A percentile compares a stretch with the other conserved stretches of the same genome.
Evolutionary conservation across 1,140 invertebrate species (phyloP).

Genomic region (Lasaia peninsularis): DNA sequence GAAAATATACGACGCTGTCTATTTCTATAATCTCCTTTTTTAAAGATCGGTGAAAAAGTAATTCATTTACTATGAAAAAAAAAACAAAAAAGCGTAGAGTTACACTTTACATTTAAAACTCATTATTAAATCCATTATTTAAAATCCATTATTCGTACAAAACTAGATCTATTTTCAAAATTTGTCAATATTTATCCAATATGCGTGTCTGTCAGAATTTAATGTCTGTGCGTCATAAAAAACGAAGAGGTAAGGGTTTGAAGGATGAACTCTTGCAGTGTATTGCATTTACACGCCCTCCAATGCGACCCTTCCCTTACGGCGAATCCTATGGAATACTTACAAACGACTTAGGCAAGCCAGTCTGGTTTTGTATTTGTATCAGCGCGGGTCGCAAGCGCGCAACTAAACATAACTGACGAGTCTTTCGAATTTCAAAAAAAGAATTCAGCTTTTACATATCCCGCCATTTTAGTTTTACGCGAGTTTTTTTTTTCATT

Average conservation of each 20-base stretch:
- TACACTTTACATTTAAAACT: too few relatives aligned
- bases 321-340: slow-evolving; percentile 73
- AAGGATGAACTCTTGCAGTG: slow-evolving; percentile 62
- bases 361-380: slow-evolving; percentile 71
- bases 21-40: too few relatives aligned
- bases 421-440: slow-evolving; percentile 59
- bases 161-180: too few relatives aligned
- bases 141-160: too few relatives aligned
- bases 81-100: too few relatives aligned
- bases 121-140: too few relatives aligned
- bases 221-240: slow-evolving; percentile 11
- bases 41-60: too few relatives aligned
- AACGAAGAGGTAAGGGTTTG: slow-evolving; percentile 52
- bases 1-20: too few relatives aligned
- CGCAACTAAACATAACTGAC: slow-evolving; percentile 42
- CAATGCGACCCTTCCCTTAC: slow-evolving; percentile 71
- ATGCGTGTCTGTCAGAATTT: not conserved
- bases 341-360: slow-evolving; percentile 70
- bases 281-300: slow-evolving; percentile 70
- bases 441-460: slow-evolving; percentile 37
- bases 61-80: too few relatives aligned
- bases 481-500: slow-evolving; percentile 36
- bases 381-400: slow-evolving; percentile 60
- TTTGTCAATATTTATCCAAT: slow-evolving; percentile 12
- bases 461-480: slow-evolving; percentile 35